phyloP scores from a whole-genome alignment of 1,140 invertebrate genomes.

The Eumeta japonica region DNA sequence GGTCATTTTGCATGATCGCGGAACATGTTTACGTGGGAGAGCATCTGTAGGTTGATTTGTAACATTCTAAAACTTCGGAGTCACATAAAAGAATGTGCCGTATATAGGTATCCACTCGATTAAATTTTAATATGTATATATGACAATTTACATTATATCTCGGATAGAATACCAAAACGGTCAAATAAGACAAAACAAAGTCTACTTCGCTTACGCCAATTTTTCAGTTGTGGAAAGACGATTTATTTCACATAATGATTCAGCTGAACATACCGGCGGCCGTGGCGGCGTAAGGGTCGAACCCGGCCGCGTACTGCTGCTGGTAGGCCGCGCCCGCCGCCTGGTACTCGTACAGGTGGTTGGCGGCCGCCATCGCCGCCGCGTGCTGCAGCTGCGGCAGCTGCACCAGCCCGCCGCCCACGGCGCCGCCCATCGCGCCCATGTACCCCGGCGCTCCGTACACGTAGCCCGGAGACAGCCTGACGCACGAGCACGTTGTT shows the following conservation, averaged over 20 bases:
- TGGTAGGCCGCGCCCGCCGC: constrained; percentile 68
- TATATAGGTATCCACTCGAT: no score
- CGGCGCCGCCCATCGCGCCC: constrained; percentile 55
- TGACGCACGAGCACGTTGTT: constrained; percentile 28
- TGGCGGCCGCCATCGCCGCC: constrained; percentile 68
- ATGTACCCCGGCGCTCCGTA: constrained; percentile 69
- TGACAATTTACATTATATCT: no score
- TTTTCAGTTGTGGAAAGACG: constrained; percentile 7
- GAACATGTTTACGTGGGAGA: no score
- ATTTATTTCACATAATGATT: constrained; percentile 2
- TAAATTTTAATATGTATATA: no score
- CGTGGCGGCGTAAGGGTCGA: constrained; percentile 67
- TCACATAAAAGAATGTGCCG: no score
- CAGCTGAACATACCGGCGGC: constrained; percentile 17
- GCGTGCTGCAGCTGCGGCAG: constrained; percentile 70
- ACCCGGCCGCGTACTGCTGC: constrained; percentile 67
- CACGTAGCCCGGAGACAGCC: constrained; percentile 73
- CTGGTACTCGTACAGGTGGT: constrained; percentile 73
- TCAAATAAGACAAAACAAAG: no score
- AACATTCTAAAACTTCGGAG: no score
- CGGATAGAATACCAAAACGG: constrained; percentile 2
- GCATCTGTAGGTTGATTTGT: no score
- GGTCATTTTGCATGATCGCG: not conserved
- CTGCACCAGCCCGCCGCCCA: constrained; percentile 59
- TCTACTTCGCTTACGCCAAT: no score